A percentile compares a stretch with the other conserved stretches of the same genome.
Conservation (phyloP, 2,113 vertebrate species). For the Phrynosoma blainvillii region DNA sequence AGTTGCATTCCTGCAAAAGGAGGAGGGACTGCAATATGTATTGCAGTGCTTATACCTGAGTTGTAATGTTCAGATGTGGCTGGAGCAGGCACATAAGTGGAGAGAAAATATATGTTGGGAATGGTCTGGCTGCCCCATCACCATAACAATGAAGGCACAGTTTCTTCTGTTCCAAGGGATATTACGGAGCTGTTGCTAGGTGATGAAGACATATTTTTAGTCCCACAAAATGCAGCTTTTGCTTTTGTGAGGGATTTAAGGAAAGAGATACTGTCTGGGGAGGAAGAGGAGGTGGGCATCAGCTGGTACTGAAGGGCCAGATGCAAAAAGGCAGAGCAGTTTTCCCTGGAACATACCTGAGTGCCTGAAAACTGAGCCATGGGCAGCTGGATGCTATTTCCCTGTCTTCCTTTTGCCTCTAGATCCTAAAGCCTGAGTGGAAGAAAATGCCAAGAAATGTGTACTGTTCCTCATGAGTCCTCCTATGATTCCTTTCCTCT, state of each 20-base stretch:
- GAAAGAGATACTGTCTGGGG: not conserved
- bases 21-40: too few species aligned
- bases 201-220: not conserved
- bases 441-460: too few species aligned
- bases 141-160: not conserved
- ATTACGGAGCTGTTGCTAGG: not conserved
- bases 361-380: not conserved
- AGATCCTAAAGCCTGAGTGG: too few species aligned
- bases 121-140: too few species aligned
- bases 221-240: not conserved
- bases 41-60: not conserved
- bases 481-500: too few species aligned
- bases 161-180: not conserved
- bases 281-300: not conserved
- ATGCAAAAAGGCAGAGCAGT: not conserved
- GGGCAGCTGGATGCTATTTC: not conserved
- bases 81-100: not conserved
- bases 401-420: not conserved
- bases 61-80: not conserved
- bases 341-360: not conserved
- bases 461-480: too few species aligned
- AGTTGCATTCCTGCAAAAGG: not conserved
- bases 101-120: too few species aligned
- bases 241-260: not conserved
- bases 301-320: not conserved